These are phyloP conservation scores for Drosophila neonasuta DNA, from an alignment of 2,888 invertebrate species.

Conservation along the genomic window DNA sequence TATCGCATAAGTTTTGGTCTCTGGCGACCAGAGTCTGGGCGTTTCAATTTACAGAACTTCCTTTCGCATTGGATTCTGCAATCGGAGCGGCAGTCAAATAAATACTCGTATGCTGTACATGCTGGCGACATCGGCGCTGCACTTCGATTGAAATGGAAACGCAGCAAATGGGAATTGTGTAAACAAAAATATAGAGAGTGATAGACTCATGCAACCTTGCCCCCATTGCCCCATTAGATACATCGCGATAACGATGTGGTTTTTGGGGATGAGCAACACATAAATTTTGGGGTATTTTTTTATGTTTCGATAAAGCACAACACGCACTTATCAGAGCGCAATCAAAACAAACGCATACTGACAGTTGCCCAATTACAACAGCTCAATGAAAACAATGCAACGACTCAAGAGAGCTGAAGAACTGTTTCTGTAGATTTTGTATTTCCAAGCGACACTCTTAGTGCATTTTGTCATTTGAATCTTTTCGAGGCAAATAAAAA, in stretches of 20 bases:
- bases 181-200: conserved; percentile 18
- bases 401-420: conserved; percentile 21
- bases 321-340: conserved; percentile 61
- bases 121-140: conserved; percentile 24
- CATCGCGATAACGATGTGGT: conserved; percentile 11
- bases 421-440: neutral
- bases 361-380: conserved; percentile 33
- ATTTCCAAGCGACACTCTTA: conserved; percentile 9
- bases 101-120: neutral
- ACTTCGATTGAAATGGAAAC: conserved; percentile 17
- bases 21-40: conserved; percentile 51
- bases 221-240: conserved; percentile 62
- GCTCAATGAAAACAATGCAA: conserved; percentile 20
- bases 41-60: conserved; percentile 35
- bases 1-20: conserved; percentile 12
- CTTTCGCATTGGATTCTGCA: conserved; percentile 6
- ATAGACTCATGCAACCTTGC: conserved; percentile 60
- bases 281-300: conserved; percentile 18
- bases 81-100: conserved; percentile 5
- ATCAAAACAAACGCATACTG: conserved; percentile 59
- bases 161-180: conserved; percentile 42
- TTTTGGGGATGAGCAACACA: conserved; percentile 56
- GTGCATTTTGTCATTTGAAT: conserved; percentile 53
- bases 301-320: conserved; percentile 58
- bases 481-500: conserved; percentile 9